Base-by-base conservation (phyloP, 2,888 invertebrate species). In the Melinopterus prodromus region DNA sequence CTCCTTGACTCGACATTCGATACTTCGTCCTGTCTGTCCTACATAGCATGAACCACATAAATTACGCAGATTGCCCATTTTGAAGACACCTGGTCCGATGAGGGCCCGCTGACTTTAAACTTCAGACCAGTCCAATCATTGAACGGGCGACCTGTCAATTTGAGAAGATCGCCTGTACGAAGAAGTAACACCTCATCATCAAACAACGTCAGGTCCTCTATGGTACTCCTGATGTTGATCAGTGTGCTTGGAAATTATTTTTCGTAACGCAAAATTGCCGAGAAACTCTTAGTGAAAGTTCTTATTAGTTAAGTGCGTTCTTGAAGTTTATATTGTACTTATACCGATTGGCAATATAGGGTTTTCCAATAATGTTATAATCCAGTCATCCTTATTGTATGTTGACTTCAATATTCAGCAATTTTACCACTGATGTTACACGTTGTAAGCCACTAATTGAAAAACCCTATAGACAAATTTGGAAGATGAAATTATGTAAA, bases 121-220 rank as follows among this genome's bases (percentile, higher is more conserved):
- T 92, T 88, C 83, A 88, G 92, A 78, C 87, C 88, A 6, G 80
- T 89, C 3, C 90, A 90, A 82, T 85, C 87, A 12, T 80, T 89
- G 15, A 89, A 90, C 81, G 87, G 85, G 3, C 86, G 90, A 78
- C 82, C 74, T 12, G 37, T 74, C 37, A 14, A 9, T 36, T 36
- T 74, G 15, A 74, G 74, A 36, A 36, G 37, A 26, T 74, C 74
- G 12, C 74, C 74, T 9, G 26, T 36, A 36, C 74, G 74, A 53
- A 53, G 53, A 53, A 7, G 53, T 12, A 53, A 12, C 5, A 7
- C 53, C 5, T 53, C 53, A 9, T 53, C 53, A 53, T 53, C 53
- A 12, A 53, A 7, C 53, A 53, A 53, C 53, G 1, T 53, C 5
- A 53, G 12, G 7, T 53, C 53, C 3, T 53, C 53, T 1, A 9